Evolutionary conservation across 2,888 invertebrate species (phyloP), one percentile per base, ranked within the genome.

Genomic region (Rhagium mordax): DNA sequence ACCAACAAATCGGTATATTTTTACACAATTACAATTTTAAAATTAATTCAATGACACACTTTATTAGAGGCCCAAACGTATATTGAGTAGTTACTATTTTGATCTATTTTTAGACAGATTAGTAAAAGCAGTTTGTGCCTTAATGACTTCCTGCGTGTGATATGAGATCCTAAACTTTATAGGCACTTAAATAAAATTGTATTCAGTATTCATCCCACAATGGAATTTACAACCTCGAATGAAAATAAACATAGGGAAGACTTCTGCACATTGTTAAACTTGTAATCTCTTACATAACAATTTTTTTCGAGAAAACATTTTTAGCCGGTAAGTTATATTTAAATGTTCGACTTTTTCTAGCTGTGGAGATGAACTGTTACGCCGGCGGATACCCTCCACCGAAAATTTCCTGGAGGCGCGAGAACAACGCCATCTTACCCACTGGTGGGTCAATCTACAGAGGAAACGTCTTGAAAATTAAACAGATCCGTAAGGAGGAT

Each of bases 391-490:
- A 93, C 86, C 97, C 97, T 16, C 87, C 89, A 0, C 97, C 97
- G 33, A 92, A 93, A 85, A 94, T 97, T 77, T 95, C 95, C 0
- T 97, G 97, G 97, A 91, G 97, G 79, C 91, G 97, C 67, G 97
- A 97, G 86, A 97, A 97, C 86, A 97, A 97, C 88, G 97, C 96
- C 70, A 94, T 97, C 79, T 88, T 97, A 79, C 97, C 97, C 7
- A 96, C 96, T 3, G 97, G 96, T n/a, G 94, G 95, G 7, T 94
- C 95, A 0, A 93, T 94, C 74, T 94, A 94, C 86, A 94, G 95
- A 75, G 97, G 97, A 13, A 96, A 95, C 83, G 90, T 93, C 18
- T 86, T 97, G 74, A 94, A 94, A 85, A 95, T 97, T 72, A 89
- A 92, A 3, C 88, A 92, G 0, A 94, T 96, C 0, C 93, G 92